Base-by-base conservation (phyloP, 30 jellyfish, hydroid and myxozoan genomes). In the Aurelia aurita region DNA sequence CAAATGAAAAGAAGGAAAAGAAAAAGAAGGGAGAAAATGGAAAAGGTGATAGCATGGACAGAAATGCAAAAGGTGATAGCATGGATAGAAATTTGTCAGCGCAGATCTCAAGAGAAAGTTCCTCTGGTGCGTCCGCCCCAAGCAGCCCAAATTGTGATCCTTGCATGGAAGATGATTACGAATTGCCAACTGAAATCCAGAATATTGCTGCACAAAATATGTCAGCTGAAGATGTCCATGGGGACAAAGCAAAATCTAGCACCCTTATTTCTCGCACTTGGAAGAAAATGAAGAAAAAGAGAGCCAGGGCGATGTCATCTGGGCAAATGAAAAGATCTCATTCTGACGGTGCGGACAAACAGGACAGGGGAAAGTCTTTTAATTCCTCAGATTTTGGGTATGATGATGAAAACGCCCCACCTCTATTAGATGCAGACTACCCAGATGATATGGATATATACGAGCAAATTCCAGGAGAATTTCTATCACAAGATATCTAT, bases 401-500 rank as follows among this genome's bases (percentile, higher is more conserved):
- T 18, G 74, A 44, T 19, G 67, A 14, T 22, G 86, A 80, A 2
- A 0, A 35, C 22, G 75, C 82, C 13, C 90, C 90, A 12, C 82
- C 90, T 13, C 47, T 64, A 14, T 26, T 80, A 59, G 82, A 47
- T 9, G 75, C 82, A 14, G 90, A 84, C 46, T 72, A 84, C 25
- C 85, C 74, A 1, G 94, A 73, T 16, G 13, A 39, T 39, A 39
- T 39, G 51, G 51, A 63, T 19, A 21, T 86, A 12, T 86, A 86
- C 28, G 96, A 86, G 54, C 83, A 86, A 43, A 86, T 86, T 21
- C 88, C 88, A 7, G 94, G 86, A 6, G 82, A 72, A 44, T 84
- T 68, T 39, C 23, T 84, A 74, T 84, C 94, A 1, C 79, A 59
- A 35, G 94, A 84, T 73, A 63, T 84, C 22, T 63, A 68, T 47